Percentiles rank a stretch among this genome's conserved stretches.
Conservation (phyloP, 2,113 vertebrate genomes). For the Clupea harengus region DNA sequence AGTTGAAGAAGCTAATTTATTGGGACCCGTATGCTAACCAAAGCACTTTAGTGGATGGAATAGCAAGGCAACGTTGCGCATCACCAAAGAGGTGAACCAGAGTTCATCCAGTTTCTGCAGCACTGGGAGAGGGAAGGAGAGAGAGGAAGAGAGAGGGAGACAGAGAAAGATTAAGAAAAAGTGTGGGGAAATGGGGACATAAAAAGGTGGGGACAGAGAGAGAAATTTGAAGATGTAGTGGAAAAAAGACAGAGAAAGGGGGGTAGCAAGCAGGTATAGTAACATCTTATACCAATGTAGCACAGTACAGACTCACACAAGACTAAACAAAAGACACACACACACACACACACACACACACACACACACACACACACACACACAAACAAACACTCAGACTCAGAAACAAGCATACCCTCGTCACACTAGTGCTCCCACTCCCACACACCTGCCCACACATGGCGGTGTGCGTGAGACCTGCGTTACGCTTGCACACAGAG, state of each 20-base stretch:
- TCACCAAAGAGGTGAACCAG: neutral
- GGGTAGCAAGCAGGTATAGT: slow-evolving; percentile 7
- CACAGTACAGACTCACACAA: slow-evolving; percentile 3
- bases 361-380: slow-evolving; percentile 24
- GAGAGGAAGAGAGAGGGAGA: slow-evolving; percentile 20
- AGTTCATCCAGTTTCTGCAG: neutral
- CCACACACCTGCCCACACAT: neutral
- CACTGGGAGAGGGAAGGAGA: neutral
- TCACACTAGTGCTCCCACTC: neutral
- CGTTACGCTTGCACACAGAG: neutral
- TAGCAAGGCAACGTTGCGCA: neutral
- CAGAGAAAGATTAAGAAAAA: slow-evolving; percentile 3
- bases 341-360: slow-evolving; percentile 20
- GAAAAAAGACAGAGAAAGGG: neutral
- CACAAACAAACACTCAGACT: neutral
- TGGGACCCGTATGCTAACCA: neutral
- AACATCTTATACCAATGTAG: neutral
- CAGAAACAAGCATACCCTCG: neutral
- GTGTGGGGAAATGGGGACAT: neutral
- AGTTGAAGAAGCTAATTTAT: neutral
- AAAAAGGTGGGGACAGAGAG: neutral
- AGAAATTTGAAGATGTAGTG: neutral
- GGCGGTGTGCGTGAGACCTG: neutral
- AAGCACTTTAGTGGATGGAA: neutral
- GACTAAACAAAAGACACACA: neutral